phyloP scores from a whole-genome alignment of 2,113 vertebrate genomes.

The Centropus unirufus region DNA sequence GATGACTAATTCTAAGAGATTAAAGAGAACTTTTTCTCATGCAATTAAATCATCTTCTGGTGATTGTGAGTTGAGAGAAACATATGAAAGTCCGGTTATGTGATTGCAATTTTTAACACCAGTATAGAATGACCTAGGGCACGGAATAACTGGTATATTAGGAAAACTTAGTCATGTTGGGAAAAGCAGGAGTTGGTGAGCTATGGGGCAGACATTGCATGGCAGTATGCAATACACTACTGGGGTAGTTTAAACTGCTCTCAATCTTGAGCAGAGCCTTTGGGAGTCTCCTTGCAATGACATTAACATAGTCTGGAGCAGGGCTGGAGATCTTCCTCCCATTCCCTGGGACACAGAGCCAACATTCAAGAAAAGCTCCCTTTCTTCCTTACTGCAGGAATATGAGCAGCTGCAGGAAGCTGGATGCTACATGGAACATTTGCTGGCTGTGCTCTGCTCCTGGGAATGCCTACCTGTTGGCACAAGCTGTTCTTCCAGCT shows the following conservation, averaged over 20 bases:
- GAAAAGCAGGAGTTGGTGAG: not conserved
- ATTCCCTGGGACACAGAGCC: not conserved
- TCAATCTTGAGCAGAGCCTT: not conserved
- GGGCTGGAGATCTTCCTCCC: not conserved
- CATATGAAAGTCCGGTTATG: conserved; percentile 3
- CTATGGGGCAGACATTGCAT: not conserved
- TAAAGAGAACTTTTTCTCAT: conserved; percentile 64
- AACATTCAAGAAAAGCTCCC: not conserved
- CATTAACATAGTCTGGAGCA: fast-evolving
- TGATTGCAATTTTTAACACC: not conserved
- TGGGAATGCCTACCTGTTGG: not conserved
- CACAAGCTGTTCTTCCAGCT: not conserved
- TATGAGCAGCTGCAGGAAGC: not conserved
- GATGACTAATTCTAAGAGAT: conserved; percentile 73
- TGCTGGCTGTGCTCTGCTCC: not conserved
- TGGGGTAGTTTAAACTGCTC: not conserved
- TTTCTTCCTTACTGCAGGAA: not conserved
- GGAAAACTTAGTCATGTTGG: not conserved
- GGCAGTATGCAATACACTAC: not conserved
- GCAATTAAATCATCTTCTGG: conserved; percentile 64
- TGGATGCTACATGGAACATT: fast-evolving
- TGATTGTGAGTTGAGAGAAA: conserved; percentile 49
- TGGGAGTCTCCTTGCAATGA: not conserved
- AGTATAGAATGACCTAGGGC: not conserved
- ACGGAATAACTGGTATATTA: not conserved